phyloP scores from a whole-genome alignment of 2,888 invertebrate species.

The Polydrusus cervinus region DNA sequence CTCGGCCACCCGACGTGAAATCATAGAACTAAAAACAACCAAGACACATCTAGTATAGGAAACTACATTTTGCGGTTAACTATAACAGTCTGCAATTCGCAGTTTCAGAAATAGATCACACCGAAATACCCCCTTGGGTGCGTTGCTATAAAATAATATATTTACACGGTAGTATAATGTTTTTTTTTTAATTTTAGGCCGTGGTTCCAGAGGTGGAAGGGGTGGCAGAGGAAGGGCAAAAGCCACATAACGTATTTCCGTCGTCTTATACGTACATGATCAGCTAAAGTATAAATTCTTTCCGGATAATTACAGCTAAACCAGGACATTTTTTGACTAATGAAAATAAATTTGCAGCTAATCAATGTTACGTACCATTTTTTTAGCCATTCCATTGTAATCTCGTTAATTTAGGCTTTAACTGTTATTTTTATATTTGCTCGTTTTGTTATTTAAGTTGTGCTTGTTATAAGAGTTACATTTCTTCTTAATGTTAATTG shows the following conservation, averaged over 20 bases:
- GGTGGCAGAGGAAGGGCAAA: conserved; percentile 55
- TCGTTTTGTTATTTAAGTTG: too few species aligned
- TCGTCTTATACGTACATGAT: neutral
- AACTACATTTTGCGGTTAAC: too few species aligned
- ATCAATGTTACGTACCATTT: neutral
- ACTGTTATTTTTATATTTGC: neutral
- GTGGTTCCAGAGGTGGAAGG: conserved; percentile 53
- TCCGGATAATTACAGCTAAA: too few species aligned
- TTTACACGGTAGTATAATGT: neutral
- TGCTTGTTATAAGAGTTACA: too few species aligned
- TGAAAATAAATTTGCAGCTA: neutral
- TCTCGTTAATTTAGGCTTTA: neutral
- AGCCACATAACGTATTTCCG: conserved; percentile 1
- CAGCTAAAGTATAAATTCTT: neutral
- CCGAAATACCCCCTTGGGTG: too few species aligned
- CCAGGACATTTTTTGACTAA: too few species aligned
- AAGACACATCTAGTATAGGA: too few species aligned
- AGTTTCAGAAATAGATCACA: too few species aligned
- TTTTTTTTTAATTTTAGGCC: conserved; percentile 36
- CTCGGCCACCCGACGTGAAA: too few species aligned
- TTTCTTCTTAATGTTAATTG: too few species aligned
- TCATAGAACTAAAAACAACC: too few species aligned
- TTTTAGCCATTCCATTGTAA: neutral
- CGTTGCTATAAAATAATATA: neutral
- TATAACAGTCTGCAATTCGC: too few species aligned